Conservation (phyloP, 1,140 invertebrate species). For the Drosophila aff. region DNA sequence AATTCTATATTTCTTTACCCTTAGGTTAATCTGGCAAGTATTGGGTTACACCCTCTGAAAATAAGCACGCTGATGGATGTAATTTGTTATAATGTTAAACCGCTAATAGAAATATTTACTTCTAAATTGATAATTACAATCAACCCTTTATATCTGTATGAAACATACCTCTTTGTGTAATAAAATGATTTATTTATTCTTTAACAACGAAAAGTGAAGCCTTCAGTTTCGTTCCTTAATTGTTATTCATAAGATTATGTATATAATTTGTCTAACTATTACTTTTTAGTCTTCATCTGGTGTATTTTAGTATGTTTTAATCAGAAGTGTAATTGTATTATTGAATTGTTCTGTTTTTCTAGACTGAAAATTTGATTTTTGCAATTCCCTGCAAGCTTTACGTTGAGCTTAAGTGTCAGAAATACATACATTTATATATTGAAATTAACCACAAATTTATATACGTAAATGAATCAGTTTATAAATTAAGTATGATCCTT, state of each 20-base stretch:
- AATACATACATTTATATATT: constrained; percentile 17
- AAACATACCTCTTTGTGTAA: background rate
- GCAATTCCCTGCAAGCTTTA: constrained; percentile 42
- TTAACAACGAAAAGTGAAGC: background rate
- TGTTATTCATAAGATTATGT: constrained; percentile 17
- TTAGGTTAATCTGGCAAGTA: constrained; percentile 87
- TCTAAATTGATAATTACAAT: background rate
- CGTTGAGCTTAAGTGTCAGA: constrained; percentile 46
- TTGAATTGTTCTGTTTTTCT: constrained; percentile 12
- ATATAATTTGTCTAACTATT: constrained; percentile 20
- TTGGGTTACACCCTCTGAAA: constrained; percentile 66
- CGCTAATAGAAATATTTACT: background rate
- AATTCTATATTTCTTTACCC: constrained; percentile 88
- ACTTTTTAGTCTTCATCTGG: constrained; percentile 29
- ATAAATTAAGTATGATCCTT: constrained; percentile 36
- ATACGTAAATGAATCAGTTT: constrained; percentile 8
- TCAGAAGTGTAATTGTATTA: constrained; percentile 12
- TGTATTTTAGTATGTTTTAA: constrained; percentile 28
- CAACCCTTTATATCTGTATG: background rate
- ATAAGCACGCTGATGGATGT: background rate
- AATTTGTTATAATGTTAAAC: background rate
- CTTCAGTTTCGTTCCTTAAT: constrained; percentile 19
- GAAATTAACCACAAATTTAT: constrained; percentile 17
- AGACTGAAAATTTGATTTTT: constrained; percentile 19
- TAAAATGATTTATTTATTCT: constrained; percentile 31